These are phyloP conservation scores for Mya arenaria DNA, from an alignment of 1,140 invertebrate genomes.

Conservation along the genomic window DNA sequence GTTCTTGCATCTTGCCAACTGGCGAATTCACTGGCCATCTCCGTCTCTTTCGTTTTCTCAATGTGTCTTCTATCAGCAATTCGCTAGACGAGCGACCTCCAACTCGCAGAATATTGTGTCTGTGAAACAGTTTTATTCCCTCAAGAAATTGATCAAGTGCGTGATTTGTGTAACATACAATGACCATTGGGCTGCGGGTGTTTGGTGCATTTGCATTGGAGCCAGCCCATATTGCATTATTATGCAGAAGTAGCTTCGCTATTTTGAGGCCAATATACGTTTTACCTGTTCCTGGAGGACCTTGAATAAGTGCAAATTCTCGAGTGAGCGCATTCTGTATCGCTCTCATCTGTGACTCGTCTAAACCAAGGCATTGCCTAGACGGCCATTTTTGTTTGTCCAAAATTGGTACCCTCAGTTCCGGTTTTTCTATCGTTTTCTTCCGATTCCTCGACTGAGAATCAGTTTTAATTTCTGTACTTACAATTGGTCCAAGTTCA, in stretches of 20 bases:
- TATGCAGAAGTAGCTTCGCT: constrained; percentile 73
- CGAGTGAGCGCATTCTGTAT: constrained; percentile 79
- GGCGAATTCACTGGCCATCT: neutral
- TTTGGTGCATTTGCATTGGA: neutral
- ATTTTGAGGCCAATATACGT: constrained; percentile 77
- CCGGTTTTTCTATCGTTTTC: neutral
- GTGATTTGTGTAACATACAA: constrained; percentile 94
- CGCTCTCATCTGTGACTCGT: constrained; percentile 81
- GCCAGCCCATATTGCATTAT: constrained; percentile 66
- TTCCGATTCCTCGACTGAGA: neutral
- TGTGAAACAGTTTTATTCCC: constrained; percentile 80
- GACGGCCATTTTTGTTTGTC: constrained; percentile 64
- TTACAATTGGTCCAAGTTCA: constrained; percentile 11
- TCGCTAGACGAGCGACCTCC: constrained; percentile 85
- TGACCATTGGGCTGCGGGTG: constrained; percentile 84
- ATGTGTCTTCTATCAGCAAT: neutral
- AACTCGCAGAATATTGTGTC: constrained; percentile 84
- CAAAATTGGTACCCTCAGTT: constrained; percentile 22
- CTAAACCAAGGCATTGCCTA: constrained; percentile 69
- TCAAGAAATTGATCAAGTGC: constrained; percentile 95
- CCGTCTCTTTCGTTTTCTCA: neutral
- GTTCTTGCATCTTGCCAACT: constrained; percentile 17
- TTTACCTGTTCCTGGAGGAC: constrained; percentile 76
- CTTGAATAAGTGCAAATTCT: constrained; percentile 87
- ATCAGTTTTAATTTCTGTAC: constrained; percentile 13